Evolutionary conservation across 2,113 vertebrate species (phyloP).

Genomic region (Machaerirhynchus nigripectus): DNA sequence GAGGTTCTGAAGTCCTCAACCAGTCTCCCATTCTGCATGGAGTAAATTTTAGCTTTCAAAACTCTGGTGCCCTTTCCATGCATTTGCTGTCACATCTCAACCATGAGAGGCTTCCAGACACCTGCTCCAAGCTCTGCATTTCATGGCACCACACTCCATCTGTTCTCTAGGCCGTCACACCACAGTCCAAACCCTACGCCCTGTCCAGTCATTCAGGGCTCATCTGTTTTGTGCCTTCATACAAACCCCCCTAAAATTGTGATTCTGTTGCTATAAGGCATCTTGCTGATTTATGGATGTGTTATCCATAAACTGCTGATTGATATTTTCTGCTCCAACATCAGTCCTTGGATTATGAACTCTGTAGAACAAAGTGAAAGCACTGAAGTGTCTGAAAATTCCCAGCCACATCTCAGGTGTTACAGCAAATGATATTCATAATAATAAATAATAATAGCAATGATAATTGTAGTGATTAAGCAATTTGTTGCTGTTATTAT

Average conservation of each 20-base stretch:
- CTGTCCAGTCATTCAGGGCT: background rate
- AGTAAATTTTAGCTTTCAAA: background rate
- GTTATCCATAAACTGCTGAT: background rate
- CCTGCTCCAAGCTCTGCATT: background rate
- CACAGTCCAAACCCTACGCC: fast-evolving
- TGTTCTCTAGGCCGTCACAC: background rate
- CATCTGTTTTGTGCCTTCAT: background rate
- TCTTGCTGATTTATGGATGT: background rate
- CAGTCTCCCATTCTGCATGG: background rate
- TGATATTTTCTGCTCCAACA: background rate
- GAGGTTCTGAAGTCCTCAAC: background rate
- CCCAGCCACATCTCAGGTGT: background rate
- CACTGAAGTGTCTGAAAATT: background rate
- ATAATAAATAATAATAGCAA: background rate
- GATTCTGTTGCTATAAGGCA: background rate
- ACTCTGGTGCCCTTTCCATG: background rate
- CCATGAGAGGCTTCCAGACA: background rate
- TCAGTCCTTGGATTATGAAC: background rate
- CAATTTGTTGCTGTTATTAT: background rate
- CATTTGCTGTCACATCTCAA: fast-evolving
- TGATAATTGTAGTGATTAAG: background rate
- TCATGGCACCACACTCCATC: background rate
- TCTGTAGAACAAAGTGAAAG: background rate
- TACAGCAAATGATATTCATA: background rate
- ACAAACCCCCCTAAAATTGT: background rate